Base-by-base conservation (phyloP, 2,113 vertebrate genomes). In the Pycnonotus jocosus region DNA sequence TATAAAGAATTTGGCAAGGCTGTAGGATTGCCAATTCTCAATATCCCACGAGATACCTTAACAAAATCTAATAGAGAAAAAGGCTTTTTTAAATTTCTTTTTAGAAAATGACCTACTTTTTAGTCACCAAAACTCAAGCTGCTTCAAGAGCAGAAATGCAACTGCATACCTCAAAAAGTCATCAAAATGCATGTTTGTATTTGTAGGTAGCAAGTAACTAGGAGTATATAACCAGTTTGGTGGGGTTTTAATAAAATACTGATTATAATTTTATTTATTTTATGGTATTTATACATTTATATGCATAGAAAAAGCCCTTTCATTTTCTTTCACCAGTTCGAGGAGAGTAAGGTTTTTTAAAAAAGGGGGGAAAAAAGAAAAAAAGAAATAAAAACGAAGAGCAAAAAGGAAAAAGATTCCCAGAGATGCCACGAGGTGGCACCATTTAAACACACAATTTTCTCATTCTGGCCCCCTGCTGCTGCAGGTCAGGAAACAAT, bases 381-480 rank as follows among this genome's bases (percentile, higher is more conserved):
- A 3, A 3, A 8, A 18, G 10, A 9, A 42, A 6, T 6, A 31
- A 8, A 2, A 2, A 31, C 7, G 4, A 18, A 19, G 2, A 4
- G 6, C 30, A 27, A 65, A 45, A n/a, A n/a, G 8, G 11, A 42
- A 45, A 44, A 33, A 31, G 33, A 33, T 74, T 91, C 33, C 22
- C 7, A 12, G 0, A 7, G 1, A 13, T 12, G 57, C 97, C 98
- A 98, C 97, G 57, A 96, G 98, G 87, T 96, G 98, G 97, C 97
- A 60, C 15, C 74, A 2, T 86, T 81, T 86, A 91, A 94, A 96
- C 96, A 51, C 30, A 5, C 11, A 80, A 88, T 10, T 16, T 11
- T 11, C 47, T 21, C 30, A 6, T 13, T 22, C 58, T 9, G 30
- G 21, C 9, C 35, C 40, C 1, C 2, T 0, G 3, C 40, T 15